phyloP scores from a whole-genome alignment of 2,113 vertebrate species.

The Pontoporia blainvillei region DNA sequence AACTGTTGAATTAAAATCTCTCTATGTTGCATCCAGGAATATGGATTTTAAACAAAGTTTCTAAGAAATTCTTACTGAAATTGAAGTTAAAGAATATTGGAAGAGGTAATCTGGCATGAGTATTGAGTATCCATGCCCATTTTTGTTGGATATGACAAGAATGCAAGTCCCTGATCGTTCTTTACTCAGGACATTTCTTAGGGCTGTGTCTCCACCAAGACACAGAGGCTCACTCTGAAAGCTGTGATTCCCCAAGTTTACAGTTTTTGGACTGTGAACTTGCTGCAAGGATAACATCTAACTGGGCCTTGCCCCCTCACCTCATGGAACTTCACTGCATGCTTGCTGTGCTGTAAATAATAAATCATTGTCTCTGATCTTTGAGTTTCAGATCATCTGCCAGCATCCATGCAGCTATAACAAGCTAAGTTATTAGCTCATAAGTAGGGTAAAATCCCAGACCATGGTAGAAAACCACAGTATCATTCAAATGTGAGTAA shows the following conservation, averaged over 20 bases:
- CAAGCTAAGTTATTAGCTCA: not conserved
- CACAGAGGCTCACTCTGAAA: not conserved
- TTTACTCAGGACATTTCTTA: not conserved
- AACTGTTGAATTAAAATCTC: not conserved
- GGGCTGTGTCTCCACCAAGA: not conserved
- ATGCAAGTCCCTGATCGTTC: not conserved
- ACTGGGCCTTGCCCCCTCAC: rapidly evolving
- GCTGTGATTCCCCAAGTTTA: not conserved
- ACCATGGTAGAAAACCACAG: not conserved
- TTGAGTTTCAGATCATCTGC: not conserved
- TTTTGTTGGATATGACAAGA: not conserved
- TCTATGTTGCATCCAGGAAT: not conserved
- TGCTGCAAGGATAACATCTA: too few species aligned
- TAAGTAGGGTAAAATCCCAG: not conserved
- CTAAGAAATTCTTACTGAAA: not conserved
- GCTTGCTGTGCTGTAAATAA: not conserved
- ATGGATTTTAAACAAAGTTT: not conserved
- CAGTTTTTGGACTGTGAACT: not conserved
- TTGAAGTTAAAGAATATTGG: not conserved
- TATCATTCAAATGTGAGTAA: not conserved
- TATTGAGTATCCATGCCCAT: not conserved
- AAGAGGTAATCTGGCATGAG: not conserved
- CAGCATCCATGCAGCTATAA: not conserved
- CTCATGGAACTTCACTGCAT: not conserved
- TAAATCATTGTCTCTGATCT: not conserved